A percentile compares a stretch with the other conserved stretches of the same genome.
Conservation (phyloP, 2,113 vertebrate species). For the Microcebus jonahi region DNA sequence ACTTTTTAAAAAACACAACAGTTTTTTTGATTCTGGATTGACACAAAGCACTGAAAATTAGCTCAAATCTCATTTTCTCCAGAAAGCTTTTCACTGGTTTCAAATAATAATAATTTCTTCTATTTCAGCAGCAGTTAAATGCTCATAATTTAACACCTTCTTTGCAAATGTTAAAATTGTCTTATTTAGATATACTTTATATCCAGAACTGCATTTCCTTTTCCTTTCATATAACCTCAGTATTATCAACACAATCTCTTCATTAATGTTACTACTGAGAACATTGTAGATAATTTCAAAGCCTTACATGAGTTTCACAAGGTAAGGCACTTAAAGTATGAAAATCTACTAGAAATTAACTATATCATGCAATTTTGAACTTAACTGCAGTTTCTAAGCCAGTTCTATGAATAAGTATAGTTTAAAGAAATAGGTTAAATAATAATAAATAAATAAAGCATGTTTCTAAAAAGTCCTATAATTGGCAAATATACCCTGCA, state of each 20-base stretch:
- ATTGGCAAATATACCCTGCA: neutral
- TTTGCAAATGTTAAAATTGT: neutral
- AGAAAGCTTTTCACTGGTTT: neutral
- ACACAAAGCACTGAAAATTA: constrained; percentile 24
- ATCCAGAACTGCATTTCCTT: neutral
- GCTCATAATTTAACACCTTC: neutral
- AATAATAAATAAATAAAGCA: neutral
- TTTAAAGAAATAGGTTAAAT: neutral
- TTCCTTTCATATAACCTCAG: neutral
- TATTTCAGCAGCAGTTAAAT: neutral
- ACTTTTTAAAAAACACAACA: neutral
- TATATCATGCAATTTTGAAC: neutral
- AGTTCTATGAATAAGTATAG: constrained; percentile 40
- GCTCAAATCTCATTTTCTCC: neutral
- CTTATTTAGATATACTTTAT: constrained; percentile 15
- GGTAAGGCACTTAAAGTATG: neutral
- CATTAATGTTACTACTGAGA: neutral
- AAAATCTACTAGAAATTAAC: constrained; percentile 33
- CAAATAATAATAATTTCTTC: neutral
- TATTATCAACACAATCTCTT: neutral
- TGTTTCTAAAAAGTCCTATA: neutral
- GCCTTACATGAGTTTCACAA: neutral
- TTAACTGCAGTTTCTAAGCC: constrained; percentile 7
- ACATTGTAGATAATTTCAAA: constrained; percentile 1
- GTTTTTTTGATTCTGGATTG: neutral